Evolutionary conservation across 2,888 invertebrate species (phyloP).

Genomic region (Volucella inflata): DNA sequence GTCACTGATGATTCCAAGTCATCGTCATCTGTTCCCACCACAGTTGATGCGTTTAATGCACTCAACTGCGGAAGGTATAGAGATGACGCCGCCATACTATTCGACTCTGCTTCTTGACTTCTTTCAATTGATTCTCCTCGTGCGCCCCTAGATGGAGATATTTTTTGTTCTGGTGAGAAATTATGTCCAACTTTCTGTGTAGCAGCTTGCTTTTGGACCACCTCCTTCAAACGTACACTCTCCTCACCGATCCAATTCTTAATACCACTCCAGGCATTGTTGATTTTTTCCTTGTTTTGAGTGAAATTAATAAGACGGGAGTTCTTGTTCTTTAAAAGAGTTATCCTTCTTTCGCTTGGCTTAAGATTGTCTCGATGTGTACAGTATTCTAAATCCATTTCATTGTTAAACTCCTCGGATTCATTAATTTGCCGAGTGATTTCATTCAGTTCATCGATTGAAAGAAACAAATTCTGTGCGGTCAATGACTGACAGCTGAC

Average conservation of each 20-base stretch:
- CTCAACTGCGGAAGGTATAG: slow-evolving; percentile 63
- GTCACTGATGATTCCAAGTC: slow-evolving; percentile 79
- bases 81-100: slow-evolving; percentile 58
- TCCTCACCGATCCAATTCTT: slow-evolving; percentile 84
- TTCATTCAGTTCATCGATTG: slow-evolving; percentile 83
- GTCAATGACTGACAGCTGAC: slow-evolving; percentile 83
- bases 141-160: slow-evolving; percentile 22
- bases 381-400: slow-evolving; percentile 83
- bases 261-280: slow-evolving; percentile 83
- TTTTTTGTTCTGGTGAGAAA: slow-evolving; percentile 60
- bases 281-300: slow-evolving; percentile 82
- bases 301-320: slow-evolving; percentile 81
- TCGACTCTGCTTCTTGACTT: slow-evolving; percentile 60
- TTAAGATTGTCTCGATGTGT: slow-evolving; percentile 82
- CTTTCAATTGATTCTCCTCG: slow-evolving; percentile 59
- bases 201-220: slow-evolving; percentile 82
- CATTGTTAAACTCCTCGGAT: slow-evolving; percentile 82
- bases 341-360: slow-evolving; percentile 82
- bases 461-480: slow-evolving; percentile 82
- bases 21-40: slow-evolving; percentile 56
- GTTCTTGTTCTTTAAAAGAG: slow-evolving; percentile 83
- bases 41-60: slow-evolving; percentile 60
- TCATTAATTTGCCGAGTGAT: slow-evolving; percentile 83
- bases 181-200: slow-evolving; percentile 80
- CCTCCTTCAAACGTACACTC: slow-evolving; percentile 81